Conservation (phyloP, 2,797 vertebrate species). For the Mionectes olivaceus region DNA sequence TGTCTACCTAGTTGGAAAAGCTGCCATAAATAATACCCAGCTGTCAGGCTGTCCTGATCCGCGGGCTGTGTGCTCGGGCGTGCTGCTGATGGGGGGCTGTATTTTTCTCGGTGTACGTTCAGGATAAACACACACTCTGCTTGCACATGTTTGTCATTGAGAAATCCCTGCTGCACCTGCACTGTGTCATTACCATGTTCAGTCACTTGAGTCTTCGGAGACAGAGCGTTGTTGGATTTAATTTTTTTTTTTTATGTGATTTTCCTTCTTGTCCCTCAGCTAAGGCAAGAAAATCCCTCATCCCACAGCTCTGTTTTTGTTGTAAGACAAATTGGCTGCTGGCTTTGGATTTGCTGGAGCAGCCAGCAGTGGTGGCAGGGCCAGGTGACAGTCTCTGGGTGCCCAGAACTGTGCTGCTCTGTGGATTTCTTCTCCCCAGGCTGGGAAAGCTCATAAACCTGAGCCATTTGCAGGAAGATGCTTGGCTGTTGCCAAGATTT, state of each 20-base stretch:
- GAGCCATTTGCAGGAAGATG: neutral
- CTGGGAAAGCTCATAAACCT: neutral
- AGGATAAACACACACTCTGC: conserved; percentile 62
- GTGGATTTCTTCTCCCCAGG: neutral
- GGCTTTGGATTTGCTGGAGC: neutral
- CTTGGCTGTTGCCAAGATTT: conserved; percentile 20
- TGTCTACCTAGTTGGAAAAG: conserved; percentile 66
- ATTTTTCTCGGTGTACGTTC: conserved; percentile 51
- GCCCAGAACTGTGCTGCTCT: neutral
- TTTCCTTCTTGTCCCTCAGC: neutral
- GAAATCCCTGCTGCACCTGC: conserved; percentile 49
- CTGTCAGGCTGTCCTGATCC: conserved; percentile 54
- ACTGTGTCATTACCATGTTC: conserved; percentile 4
- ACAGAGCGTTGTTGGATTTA: neutral
- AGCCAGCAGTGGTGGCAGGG: neutral
- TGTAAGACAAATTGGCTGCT: neutral
- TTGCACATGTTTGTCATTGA: conserved; percentile 44
- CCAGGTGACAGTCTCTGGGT: neutral
- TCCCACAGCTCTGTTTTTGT: neutral
- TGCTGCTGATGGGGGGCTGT: conserved; percentile 27
- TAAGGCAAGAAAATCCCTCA: neutral
- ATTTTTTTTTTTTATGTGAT: neutral
- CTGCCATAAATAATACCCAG: conserved; percentile 66
- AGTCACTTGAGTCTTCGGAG: conserved; percentile 13
- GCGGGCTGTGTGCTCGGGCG: conserved; percentile 7